A percentile compares a stretch with the other conserved stretches of the same genome.
Evolutionary conservation across 2,888 invertebrate species (phyloP).

Genomic region (Abrostola tripartita): DNA sequence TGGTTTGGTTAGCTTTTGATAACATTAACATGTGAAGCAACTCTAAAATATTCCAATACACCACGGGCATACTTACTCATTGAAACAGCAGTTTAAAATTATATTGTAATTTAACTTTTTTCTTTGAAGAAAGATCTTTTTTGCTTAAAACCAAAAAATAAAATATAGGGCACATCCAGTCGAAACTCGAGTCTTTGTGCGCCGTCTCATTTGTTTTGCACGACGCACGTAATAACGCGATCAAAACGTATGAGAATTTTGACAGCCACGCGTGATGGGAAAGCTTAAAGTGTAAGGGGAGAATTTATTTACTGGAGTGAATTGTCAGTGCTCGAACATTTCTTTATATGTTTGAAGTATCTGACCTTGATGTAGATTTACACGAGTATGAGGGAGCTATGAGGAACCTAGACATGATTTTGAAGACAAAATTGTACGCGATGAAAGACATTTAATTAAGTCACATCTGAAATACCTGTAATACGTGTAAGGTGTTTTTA

Average conservation of each 20-base stretch:
- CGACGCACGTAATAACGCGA: slow-evolving; percentile 83
- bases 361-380: slow-evolving; percentile 30
- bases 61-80: too few relatives aligned
- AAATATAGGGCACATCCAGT: slow-evolving; percentile 27
- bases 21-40: too few relatives aligned
- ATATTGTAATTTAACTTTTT: too few relatives aligned
- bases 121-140: neutral
- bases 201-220: slow-evolving; percentile 82
- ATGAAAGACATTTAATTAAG: too few relatives aligned
- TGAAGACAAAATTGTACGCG: too few relatives aligned
- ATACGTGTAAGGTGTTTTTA: too few relatives aligned
- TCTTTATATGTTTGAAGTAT: slow-evolving; percentile 34
- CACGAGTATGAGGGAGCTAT: slow-evolving; percentile 1
- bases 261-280: slow-evolving; percentile 79
- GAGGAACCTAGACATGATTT: slow-evolving; percentile 17
- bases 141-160: neutral
- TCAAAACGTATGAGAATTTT: slow-evolving; percentile 86
- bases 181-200: slow-evolving; percentile 24
- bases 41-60: too few relatives aligned
- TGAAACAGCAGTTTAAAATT: too few relatives aligned
- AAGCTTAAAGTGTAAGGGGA: slow-evolving; percentile 68
- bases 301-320: slow-evolving; percentile 63
- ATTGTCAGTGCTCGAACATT: slow-evolving; percentile 48
- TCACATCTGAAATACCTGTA: too few relatives aligned
- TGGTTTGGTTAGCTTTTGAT: too few relatives aligned